These are phyloP conservation scores for Ctenopoma multispine DNA, from an alignment of 2,797 vertebrate species.

Conservation along the genomic window DNA sequence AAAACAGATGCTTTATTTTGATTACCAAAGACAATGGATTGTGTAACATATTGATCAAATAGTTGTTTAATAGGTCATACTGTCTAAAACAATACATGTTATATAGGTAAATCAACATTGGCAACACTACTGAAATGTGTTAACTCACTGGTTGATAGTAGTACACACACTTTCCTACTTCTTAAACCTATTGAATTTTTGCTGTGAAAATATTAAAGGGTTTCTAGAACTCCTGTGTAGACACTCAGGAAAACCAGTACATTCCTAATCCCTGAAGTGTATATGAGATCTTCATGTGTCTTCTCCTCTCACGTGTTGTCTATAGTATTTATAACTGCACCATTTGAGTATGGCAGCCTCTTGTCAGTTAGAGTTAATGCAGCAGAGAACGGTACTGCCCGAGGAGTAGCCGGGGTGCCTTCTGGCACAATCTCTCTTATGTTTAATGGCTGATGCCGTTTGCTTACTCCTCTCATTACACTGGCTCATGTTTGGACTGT, in stretches of 20 bases:
- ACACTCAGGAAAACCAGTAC: constrained; percentile 7
- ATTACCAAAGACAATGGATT: not conserved
- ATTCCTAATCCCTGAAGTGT: constrained; percentile 4
- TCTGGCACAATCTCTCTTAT: constrained; percentile 70
- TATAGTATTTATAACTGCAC: constrained; percentile 58
- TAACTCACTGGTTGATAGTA: not conserved
- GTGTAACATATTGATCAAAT: not conserved
- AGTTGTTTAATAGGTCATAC: not conserved
- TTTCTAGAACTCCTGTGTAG: constrained; percentile 20
- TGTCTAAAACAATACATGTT: not conserved
- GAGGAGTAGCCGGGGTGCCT: constrained; percentile 68
- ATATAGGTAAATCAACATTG: not conserved
- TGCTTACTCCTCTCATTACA: constrained; percentile 79
- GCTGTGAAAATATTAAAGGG: constrained; percentile 1
- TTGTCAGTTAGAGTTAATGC: constrained; percentile 73
- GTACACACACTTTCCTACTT: not conserved
- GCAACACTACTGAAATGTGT: not conserved
- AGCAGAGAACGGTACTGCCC: constrained; percentile 47
- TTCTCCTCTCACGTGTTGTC: constrained; percentile 34
- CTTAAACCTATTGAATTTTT: not conserved
- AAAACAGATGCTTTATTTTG: not conserved
- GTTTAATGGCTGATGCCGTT: constrained; percentile 76
- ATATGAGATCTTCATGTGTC: constrained; percentile 21
- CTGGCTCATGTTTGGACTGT: constrained; percentile 73
- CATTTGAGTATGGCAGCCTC: constrained; percentile 54